phyloP scores from a whole-genome alignment of 2,797 vertebrate species.

The Telmatherina bonti region DNA sequence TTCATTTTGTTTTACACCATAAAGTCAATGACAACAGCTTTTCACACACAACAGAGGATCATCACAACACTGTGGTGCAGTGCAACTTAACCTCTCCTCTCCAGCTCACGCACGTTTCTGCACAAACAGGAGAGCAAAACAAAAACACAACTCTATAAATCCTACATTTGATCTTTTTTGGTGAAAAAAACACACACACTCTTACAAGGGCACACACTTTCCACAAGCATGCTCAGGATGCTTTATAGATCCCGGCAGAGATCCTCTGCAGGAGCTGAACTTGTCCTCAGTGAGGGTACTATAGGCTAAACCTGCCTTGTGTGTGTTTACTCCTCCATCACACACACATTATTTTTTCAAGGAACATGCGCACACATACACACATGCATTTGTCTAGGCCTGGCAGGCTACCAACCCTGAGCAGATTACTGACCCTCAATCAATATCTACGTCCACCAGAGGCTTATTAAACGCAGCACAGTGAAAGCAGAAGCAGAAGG shows the following conservation, averaged over 20 bases:
- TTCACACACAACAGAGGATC: conserved; percentile 29
- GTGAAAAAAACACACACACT: conserved; percentile 16
- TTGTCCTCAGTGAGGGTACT: conserved; percentile 42
- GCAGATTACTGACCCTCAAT: conserved; percentile 91
- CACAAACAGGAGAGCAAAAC: conserved; percentile 10
- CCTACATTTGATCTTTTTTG: conserved; percentile 34
- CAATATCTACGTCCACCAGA: conserved; percentile 91
- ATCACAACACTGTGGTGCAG: conserved; percentile 30
- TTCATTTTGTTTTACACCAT: conserved; percentile 28
- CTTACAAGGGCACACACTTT: neutral
- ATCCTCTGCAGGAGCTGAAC: conserved; percentile 41
- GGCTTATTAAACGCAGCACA: conserved; percentile 85
- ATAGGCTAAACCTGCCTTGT: conserved; percentile 30
- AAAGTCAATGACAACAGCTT: conserved; percentile 25
- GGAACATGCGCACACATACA: conserved; percentile 16
- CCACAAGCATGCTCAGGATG: conserved; percentile 33
- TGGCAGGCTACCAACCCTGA: conserved; percentile 89
- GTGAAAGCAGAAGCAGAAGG: conserved; percentile 34
- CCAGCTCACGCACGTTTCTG: neutral
- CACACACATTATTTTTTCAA: conserved; percentile 30
- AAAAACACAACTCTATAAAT: conserved; percentile 4
- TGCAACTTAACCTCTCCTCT: conserved; percentile 19
- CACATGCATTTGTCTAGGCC: conserved; percentile 46
- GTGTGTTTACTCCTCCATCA: conserved; percentile 19
- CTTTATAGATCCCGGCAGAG: conserved; percentile 50